phyloP scores from a whole-genome alignment of 1,140 invertebrate species.

The Adelges cooleyi region DNA sequence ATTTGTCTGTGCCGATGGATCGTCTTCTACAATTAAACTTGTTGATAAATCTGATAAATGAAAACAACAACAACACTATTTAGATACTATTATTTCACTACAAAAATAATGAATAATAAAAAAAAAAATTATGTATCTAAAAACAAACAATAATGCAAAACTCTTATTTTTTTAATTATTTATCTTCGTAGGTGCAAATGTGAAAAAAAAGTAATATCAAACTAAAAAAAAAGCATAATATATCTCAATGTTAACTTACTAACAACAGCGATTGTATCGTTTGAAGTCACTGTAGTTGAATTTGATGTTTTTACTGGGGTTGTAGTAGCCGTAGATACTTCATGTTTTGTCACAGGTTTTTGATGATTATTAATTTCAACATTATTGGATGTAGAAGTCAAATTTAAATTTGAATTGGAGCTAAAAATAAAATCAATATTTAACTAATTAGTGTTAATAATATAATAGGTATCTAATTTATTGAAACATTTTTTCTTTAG shows the following conservation, averaged over 20 bases:
- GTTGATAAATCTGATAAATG: conserved; percentile 23
- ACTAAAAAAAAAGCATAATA: too few relatives aligned
- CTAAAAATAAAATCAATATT: neutral
- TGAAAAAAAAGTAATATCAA: neutral
- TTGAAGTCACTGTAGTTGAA: conserved; percentile 16
- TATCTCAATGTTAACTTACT: too few relatives aligned
- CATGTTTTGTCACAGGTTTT: conserved; percentile 8
- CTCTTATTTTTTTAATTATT: too few relatives aligned
- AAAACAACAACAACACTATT: conserved; percentile 24
- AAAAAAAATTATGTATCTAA: neutral
- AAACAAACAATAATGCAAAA: neutral
- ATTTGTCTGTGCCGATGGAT: conserved; percentile 12
- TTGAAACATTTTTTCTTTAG: too few relatives aligned
- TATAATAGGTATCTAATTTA: too few relatives aligned
- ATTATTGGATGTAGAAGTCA: conserved; percentile 17
- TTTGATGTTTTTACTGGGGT: conserved; percentile 16
- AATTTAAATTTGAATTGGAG: conserved; percentile 16
- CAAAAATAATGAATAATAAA: neutral
- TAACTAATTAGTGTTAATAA: too few relatives aligned
- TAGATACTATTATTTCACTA: conserved; percentile 10
- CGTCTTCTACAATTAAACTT: conserved; percentile 27
- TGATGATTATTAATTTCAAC: conserved; percentile 13
- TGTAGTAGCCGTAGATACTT: conserved; percentile 1
- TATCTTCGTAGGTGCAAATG: too few relatives aligned
- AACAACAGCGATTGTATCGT: conserved; percentile 6